These are phyloP conservation scores for Dipodomys spectabilis DNA, from an alignment of 2,113 vertebrate genomes.

Conservation along the genomic window DNA sequence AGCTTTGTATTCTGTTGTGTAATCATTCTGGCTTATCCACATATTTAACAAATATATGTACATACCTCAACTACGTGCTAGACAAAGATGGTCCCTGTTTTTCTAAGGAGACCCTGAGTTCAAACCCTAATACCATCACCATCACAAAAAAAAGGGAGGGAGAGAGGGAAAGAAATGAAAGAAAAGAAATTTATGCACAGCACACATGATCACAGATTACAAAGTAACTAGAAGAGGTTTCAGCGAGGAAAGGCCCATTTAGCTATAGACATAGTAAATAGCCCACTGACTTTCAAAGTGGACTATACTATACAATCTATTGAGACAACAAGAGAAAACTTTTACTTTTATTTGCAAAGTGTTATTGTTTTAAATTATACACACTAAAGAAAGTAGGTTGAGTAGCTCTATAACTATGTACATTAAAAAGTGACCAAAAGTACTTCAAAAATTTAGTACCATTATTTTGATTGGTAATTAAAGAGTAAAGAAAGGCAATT, in stretches of 20 bases:
- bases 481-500: not conserved
- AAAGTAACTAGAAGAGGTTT: not conserved
- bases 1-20: not conserved
- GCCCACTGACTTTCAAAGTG: not conserved
- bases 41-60: not conserved
- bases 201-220: not conserved
- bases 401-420: not conserved
- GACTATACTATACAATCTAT: not conserved
- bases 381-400: not conserved
- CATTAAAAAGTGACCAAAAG: too few relatives aligned
- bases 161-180: too few relatives aligned
- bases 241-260: not conserved
- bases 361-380: not conserved
- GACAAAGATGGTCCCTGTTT: not conserved
- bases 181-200: not conserved
- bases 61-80: not conserved
- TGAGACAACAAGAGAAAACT: not conserved
- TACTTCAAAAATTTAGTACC: not conserved
- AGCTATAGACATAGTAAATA: not conserved
- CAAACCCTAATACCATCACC: too few relatives aligned
- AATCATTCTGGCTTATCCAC: not conserved
- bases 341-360: not conserved
- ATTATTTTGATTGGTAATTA: not conserved
- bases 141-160: too few relatives aligned
- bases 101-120: too few relatives aligned